Percentiles rank a stretch among this genome's conserved stretches.
These are phyloP conservation scores for Champsocephalus esox DNA, from an alignment of 2,797 vertebrate species.

Conservation along the genomic window DNA sequence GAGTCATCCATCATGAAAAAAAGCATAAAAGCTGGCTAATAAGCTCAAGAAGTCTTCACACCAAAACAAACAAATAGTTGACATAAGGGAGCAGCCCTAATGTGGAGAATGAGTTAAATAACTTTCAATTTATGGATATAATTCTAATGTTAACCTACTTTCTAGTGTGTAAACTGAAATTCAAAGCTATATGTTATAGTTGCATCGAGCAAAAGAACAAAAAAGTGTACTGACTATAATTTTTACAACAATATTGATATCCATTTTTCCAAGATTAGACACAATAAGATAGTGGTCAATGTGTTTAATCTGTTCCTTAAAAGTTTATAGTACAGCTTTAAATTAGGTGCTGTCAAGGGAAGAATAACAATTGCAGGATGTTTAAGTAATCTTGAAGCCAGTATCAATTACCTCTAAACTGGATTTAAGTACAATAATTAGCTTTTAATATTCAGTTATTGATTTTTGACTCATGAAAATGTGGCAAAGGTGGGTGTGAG, in stretches of 20 bases:
- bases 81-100: background rate
- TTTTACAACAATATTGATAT: no score
- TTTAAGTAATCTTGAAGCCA: background rate
- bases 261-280: background rate
- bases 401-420: background rate
- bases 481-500: no score
- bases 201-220: background rate
- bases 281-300: background rate
- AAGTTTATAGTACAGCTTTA: background rate
- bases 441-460: background rate
- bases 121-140: no score
- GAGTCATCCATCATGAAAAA: no score
- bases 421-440: background rate
- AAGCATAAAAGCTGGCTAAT: no score
- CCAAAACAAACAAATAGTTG: no score
- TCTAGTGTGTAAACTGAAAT: background rate
- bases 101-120: no score
- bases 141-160: background rate
- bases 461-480: background rate
- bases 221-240: no score
- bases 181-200: background rate
- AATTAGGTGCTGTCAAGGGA: background rate
- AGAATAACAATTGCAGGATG: background rate
- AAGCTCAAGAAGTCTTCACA: no score
- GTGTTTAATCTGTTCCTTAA: background rate